Evolutionary conservation across 2,113 vertebrate genomes (phyloP).

Genomic region (Euleptes europaea): DNA sequence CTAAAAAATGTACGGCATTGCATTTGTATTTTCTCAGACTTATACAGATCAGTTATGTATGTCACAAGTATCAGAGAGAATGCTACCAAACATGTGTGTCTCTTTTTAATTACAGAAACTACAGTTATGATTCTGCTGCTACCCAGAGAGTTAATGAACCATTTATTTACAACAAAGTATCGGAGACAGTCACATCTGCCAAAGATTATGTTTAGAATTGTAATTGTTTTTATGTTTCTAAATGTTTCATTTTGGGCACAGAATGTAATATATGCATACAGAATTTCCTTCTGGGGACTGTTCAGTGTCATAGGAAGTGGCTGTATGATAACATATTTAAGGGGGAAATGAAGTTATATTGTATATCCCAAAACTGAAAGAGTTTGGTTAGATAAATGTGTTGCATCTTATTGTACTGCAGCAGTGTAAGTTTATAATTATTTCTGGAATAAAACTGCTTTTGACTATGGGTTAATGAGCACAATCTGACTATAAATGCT

Average conservation of each 20-base stretch:
- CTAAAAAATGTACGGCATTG: not conserved
- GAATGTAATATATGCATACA: not conserved
- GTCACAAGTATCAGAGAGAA: not conserved
- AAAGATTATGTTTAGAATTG: conserved; percentile 64
- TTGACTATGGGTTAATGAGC: conserved; percentile 37
- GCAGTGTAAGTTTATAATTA: conserved; percentile 21
- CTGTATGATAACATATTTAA: conserved; percentile 4
- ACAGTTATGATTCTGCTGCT: conserved; percentile 45
- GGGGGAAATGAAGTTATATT: conserved; percentile 20
- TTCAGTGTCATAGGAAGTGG: conserved; percentile 3
- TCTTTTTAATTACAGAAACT: conserved; percentile 54
- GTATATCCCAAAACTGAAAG: conserved; percentile 14
- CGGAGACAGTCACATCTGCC: conserved; percentile 30
- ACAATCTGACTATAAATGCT: conserved; percentile 5
- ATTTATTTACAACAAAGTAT: conserved; percentile 36
- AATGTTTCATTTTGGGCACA: not conserved
- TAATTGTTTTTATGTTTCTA: not conserved
- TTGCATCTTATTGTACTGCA: conserved; percentile 28
- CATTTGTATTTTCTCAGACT: not conserved
- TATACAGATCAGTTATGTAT: not conserved
- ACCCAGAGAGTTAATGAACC: conserved; percentile 30
- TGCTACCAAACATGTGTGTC: not conserved
- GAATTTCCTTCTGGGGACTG: not conserved
- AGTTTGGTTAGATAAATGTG: conserved; percentile 27
- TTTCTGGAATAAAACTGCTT: conserved; percentile 41